Percentiles rank a stretch among this genome's conserved stretches.
These are phyloP conservation scores for Archips xylosteana DNA, from an alignment of 2,888 invertebrate species.

Conservation along the genomic window DNA sequence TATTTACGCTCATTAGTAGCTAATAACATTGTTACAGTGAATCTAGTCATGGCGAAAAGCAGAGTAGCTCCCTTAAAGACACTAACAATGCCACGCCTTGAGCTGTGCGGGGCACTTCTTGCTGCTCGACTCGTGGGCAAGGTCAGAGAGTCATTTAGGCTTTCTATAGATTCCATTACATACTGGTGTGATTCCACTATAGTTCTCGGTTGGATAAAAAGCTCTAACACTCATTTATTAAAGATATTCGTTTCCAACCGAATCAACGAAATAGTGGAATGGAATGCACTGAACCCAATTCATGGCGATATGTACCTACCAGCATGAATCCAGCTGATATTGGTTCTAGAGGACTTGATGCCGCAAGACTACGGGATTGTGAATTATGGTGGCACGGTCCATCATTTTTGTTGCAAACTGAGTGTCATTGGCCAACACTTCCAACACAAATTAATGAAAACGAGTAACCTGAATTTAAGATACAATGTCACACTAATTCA, in stretches of 20 bases:
- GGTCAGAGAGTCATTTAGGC: neutral
- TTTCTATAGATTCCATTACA: neutral
- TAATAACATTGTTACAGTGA: neutral
- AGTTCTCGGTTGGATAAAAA: neutral
- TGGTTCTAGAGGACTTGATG: neutral
- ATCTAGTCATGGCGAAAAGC: constrained; percentile 3
- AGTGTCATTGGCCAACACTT: neutral
- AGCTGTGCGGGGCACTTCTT: constrained; percentile 18
- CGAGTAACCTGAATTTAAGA: neutral
- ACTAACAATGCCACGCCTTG: constrained; percentile 9
- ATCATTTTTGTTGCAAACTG: neutral
- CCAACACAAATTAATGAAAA: neutral
- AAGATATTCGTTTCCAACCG: no score
- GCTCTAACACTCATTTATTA: neutral
- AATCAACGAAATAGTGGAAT: neutral
- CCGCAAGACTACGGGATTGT: neutral
- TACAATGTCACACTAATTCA: neutral
- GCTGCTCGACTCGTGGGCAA: neutral
- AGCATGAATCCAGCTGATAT: neutral
- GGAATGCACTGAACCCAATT: neutral
- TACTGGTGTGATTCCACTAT: neutral
- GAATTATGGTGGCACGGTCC: neutral
- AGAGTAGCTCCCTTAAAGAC: neutral
- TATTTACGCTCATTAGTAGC: neutral
- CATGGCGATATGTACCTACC: neutral